phyloP scores from a whole-genome alignment of 2,113 vertebrate genomes.

The Panthera leo region DNA sequence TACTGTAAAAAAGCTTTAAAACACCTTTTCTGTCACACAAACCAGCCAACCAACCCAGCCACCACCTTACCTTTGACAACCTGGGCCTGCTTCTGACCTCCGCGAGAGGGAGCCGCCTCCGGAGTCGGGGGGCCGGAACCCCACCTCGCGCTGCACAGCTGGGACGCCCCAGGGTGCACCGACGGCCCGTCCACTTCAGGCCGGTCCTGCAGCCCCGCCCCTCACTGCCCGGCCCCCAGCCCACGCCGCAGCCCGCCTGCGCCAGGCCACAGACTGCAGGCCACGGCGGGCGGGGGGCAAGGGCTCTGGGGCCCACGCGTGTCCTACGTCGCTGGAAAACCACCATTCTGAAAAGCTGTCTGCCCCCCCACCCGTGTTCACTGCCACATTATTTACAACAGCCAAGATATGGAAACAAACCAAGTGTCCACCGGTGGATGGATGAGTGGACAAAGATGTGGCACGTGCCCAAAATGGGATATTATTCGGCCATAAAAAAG shows the following conservation, averaged over 20 bases:
- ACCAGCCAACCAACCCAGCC: too few relatives aligned
- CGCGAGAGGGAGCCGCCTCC: too few relatives aligned
- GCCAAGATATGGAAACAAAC: background rate
- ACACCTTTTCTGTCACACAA: background rate
- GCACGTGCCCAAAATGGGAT: fast-evolving
- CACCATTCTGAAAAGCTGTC: background rate
- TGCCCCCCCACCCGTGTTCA: background rate
- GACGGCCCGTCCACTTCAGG: background rate
- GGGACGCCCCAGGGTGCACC: background rate
- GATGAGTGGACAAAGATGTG: too few relatives aligned
- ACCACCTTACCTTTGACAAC: background rate
- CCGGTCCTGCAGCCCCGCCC: background rate
- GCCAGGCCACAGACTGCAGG: background rate
- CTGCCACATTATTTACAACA: background rate
- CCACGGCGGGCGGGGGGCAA: background rate
- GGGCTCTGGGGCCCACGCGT: background rate
- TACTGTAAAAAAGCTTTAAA: too few relatives aligned
- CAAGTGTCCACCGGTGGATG: fast-evolving
- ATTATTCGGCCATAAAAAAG: background rate
- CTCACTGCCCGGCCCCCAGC: too few relatives aligned
- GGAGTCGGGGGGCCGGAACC: background rate
- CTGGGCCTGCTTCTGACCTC: background rate
- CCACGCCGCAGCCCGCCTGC: background rate
- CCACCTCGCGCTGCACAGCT: background rate
- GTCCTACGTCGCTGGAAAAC: background rate